Evolutionary conservation across 2,888 invertebrate species (phyloP).

Genomic region (Smittia sp.): DNA sequence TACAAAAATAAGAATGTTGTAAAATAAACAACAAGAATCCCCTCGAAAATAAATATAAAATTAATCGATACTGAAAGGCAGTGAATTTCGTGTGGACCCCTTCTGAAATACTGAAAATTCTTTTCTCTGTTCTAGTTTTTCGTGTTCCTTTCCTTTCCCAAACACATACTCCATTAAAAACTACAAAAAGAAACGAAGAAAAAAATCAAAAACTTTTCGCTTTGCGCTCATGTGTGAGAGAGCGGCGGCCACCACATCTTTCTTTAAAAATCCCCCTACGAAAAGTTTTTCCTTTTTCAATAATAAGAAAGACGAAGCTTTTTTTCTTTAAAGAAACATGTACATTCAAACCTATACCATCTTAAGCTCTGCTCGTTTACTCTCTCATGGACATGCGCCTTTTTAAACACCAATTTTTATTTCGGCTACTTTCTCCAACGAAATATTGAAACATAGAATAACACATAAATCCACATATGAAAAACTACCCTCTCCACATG

Average conservation of each 20-base stretch:
- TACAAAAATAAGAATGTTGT: slow-evolving; percentile 29
- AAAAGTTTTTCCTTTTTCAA: slow-evolving; percentile 15
- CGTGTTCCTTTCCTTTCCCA: background rate
- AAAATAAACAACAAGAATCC: slow-evolving; percentile 39
- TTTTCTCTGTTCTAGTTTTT: slow-evolving; percentile 36
- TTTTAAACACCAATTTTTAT: slow-evolving; percentile 38
- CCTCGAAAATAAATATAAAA: slow-evolving; percentile 29
- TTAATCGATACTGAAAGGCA: slow-evolving; percentile 29
- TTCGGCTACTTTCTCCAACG: slow-evolving; percentile 30
- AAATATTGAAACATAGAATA: slow-evolving; percentile 15
- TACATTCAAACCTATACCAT: slow-evolving; percentile 2
- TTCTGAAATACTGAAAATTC: slow-evolving; percentile 14
- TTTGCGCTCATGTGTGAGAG: slow-evolving; percentile 8
- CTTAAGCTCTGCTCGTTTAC: background rate
- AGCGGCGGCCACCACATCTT: background rate
- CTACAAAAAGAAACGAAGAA: slow-evolving; percentile 23
- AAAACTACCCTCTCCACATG: background rate
- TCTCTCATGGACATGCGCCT: slow-evolving; percentile 39
- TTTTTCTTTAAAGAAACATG: slow-evolving; percentile 18
- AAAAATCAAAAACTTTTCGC: slow-evolving; percentile 30
- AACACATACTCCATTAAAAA: slow-evolving; percentile 39
- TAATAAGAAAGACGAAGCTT: slow-evolving; percentile 10
- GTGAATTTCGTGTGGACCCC: slow-evolving; percentile 29
- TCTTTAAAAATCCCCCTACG: slow-evolving; percentile 17
- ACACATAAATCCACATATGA: slow-evolving; percentile 40